phyloP scores from a whole-genome alignment of 2,888 invertebrate genomes.

The Lithophane semibrunnea region DNA sequence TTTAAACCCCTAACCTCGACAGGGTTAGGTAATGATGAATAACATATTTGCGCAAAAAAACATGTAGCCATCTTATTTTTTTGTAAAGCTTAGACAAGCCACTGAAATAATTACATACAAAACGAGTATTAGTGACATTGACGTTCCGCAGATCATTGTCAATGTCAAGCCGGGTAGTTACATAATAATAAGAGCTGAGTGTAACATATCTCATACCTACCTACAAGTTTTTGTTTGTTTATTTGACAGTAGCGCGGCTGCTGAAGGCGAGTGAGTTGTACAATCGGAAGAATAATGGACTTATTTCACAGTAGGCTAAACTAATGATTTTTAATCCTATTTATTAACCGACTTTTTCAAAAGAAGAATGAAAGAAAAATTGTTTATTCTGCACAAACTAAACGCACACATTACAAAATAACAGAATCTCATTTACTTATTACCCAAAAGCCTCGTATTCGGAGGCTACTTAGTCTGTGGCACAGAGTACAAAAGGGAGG shows the following conservation, averaged over 20 bases:
- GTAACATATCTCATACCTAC: no score
- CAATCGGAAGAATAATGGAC: not conserved
- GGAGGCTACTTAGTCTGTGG: no score
- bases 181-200: not conserved
- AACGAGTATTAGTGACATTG: not conserved
- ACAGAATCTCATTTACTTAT: no score
- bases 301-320: not conserved
- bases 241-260: not conserved
- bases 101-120: not conserved
- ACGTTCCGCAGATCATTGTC: conserved; percentile 17
- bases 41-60: not conserved
- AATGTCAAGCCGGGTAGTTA: conserved; percentile 24
- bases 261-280: not conserved
- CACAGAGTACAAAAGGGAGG: no score
- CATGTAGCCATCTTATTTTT: not conserved
- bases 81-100: not conserved
- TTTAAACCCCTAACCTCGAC: not conserved
- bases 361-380: no score
- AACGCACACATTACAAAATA: no score
- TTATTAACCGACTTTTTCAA: no score
- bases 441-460: no score
- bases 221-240: not conserved
- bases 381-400: no score
- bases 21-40: not conserved
- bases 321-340: not conserved